These are phyloP conservation scores for Triplophysa siluroides DNA, from an alignment of 2,113 vertebrate species.

Conservation along the genomic window DNA sequence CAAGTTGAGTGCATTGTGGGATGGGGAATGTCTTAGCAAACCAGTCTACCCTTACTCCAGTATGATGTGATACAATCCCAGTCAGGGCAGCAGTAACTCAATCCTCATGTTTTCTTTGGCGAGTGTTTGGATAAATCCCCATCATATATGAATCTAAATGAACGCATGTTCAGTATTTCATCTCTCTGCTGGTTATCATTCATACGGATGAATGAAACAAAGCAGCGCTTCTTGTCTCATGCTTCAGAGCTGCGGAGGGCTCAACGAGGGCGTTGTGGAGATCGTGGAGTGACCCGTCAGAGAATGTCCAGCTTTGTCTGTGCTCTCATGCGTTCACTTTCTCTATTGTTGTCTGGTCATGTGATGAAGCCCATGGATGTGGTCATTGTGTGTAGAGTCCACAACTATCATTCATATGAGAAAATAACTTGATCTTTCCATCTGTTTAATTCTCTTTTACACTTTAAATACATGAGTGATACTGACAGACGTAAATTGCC, in stretches of 20 bases:
- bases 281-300: constrained; percentile 35
- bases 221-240: constrained; percentile 35
- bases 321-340: constrained; percentile 34
- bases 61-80: no score
- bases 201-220: constrained; percentile 48
- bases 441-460: no score
- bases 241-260: constrained; percentile 24
- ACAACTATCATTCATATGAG: not conserved
- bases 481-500: no score
- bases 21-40: no score
- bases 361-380: constrained; percentile 32
- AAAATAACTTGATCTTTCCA: not conserved
- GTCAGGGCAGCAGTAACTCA: no score
- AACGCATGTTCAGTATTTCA: constrained; percentile 13
- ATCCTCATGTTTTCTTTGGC: no score
- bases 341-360: constrained; percentile 47
- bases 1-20: not conserved
- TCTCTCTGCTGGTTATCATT: constrained; percentile 41
- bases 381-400: not conserved
- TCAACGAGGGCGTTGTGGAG: constrained; percentile 46
- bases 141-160: no score
- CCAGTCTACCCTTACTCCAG: no score
- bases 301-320: constrained; percentile 45
- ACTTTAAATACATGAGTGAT: no score
- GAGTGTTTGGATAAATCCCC: no score